Conservation (phyloP, 2,888 invertebrate species). For the Morpho helenor region DNA sequence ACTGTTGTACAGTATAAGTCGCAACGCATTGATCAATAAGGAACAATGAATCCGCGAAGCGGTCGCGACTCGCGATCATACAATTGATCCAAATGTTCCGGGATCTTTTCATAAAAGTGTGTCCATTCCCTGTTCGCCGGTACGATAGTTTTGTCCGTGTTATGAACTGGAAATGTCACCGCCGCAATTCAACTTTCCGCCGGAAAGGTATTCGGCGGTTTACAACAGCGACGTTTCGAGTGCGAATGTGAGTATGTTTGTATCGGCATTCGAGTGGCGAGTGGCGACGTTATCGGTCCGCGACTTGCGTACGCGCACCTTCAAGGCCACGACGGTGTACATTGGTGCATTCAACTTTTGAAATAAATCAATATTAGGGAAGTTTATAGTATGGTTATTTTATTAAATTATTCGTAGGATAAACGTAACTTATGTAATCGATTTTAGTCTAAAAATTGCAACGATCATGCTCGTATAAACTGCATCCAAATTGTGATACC, state of each 20-base stretch:
- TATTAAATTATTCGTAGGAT: too few relatives aligned
- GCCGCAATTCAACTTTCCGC: conserved; percentile 61
- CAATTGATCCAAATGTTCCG: conserved; percentile 33
- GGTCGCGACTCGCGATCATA: conserved; percentile 36
- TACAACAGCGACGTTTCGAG: conserved; percentile 52
- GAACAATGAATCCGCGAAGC: conserved; percentile 49
- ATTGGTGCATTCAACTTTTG: conserved; percentile 68
- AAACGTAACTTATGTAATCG: too few relatives aligned
- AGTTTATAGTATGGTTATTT: background rate
- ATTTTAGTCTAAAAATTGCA: too few relatives aligned
- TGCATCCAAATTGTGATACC: too few relatives aligned
- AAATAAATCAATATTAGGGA: conserved; percentile 17
- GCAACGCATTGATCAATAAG: conserved; percentile 46
- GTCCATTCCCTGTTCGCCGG: conserved; percentile 9
- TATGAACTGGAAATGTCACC: conserved; percentile 51
- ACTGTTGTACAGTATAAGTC: conserved; percentile 34
- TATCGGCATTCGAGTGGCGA: conserved; percentile 40
- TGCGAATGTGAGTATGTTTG: conserved; percentile 60
- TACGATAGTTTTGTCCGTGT: conserved; percentile 35
- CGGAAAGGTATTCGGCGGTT: conserved; percentile 67
- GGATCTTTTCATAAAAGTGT: conserved; percentile 20
- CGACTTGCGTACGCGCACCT: conserved; percentile 48
- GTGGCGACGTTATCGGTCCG: conserved; percentile 46
- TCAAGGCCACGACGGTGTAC: conserved; percentile 52
- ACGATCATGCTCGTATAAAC: too few relatives aligned